Base-by-base conservation (phyloP, 1,140 invertebrate species). In the Cepaea nemoralis region DNA sequence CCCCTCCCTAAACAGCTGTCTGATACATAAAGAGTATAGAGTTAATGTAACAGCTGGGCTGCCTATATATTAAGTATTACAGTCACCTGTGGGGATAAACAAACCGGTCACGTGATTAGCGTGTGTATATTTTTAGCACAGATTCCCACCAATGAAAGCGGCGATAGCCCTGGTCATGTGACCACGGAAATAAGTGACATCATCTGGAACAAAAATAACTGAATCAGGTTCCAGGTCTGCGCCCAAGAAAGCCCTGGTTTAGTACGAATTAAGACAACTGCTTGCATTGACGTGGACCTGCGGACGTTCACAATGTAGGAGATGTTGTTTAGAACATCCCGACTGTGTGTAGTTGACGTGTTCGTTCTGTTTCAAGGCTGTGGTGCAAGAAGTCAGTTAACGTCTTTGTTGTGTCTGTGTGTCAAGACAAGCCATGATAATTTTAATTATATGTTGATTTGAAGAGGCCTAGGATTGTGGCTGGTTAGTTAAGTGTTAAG, bases 1-100 rank as follows among this genome's bases (percentile, higher is more conserved):
- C n/a, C n/a, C n/a, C n/a, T n/a, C n/a, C n/a, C n/a, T n/a, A n/a
- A n/a, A n/a, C n/a, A n/a, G n/a, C n/a, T n/a, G n/a, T n/a, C n/a
- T n/a, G n/a, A n/a, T n/a, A n/a, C n/a, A n/a, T n/a, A n/a, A n/a
- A n/a, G n/a, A n/a, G n/a, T n/a, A n/a, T n/a, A n/a, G n/a, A n/a
- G n/a, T n/a, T n/a, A n/a, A n/a, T n/a, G n/a, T n/a, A n/a, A n/a
- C n/a, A n/a, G n/a, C n/a, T n/a, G n/a, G n/a, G n/a, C n/a, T n/a
- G n/a, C n/a, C n/a, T n/a, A n/a, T n/a, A n/a, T n/a, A n/a, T n/a
- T 55, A 22, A 22, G 50, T 22, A 55, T 55, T 55, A 14, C n/a
- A 50, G 27, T 70, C 73, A 75, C 42, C 73, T 75, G 73, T 24
- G 73, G 2, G 42, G 31, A 75, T 75, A 75, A 75, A 75, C 45